A percentile compares a stretch with the other conserved stretches of the same genome.
Conservation (phyloP, 2,113 vertebrate genomes). For the Asarcornis scutulata region DNA sequence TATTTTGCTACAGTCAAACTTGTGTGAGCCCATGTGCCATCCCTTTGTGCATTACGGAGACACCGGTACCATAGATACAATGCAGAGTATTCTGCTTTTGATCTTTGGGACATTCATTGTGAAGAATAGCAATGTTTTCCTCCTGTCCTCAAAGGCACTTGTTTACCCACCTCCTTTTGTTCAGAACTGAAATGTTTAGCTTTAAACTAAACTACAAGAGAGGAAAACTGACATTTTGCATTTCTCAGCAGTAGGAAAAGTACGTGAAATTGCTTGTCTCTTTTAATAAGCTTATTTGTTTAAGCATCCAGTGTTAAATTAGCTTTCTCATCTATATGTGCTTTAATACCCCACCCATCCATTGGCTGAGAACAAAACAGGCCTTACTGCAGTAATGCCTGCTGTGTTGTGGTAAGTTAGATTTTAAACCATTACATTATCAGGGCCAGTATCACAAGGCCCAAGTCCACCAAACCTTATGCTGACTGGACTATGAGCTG, state of each 20-base stretch:
- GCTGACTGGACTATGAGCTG: background rate
- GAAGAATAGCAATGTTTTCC: slow-evolving; percentile 15
- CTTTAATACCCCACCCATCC: background rate
- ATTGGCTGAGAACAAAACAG: background rate
- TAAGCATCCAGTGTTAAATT: slow-evolving; percentile 26
- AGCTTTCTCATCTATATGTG: background rate
- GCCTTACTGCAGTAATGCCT: background rate
- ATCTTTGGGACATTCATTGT: background rate
- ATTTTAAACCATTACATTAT: background rate
- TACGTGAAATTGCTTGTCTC: background rate
- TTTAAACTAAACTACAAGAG: background rate
- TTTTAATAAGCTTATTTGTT: slow-evolving; percentile 20
- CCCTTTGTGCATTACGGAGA: slow-evolving; percentile 13
- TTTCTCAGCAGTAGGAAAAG: background rate
- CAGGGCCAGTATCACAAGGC: background rate
- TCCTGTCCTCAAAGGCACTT: slow-evolving; percentile 4
- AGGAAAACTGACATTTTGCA: background rate
- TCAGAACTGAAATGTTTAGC: background rate
- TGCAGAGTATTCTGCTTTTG: background rate
- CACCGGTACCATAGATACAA: background rate
- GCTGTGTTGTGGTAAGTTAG: background rate
- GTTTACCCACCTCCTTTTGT: slow-evolving; percentile 17
- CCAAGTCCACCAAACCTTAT: background rate
- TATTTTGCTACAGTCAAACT: background rate
- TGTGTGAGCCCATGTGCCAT: slow-evolving; percentile 1